Evolutionary conservation across 1,140 invertebrate genomes (phyloP).

Genomic region (Aphelenchoides avenae): DNA sequence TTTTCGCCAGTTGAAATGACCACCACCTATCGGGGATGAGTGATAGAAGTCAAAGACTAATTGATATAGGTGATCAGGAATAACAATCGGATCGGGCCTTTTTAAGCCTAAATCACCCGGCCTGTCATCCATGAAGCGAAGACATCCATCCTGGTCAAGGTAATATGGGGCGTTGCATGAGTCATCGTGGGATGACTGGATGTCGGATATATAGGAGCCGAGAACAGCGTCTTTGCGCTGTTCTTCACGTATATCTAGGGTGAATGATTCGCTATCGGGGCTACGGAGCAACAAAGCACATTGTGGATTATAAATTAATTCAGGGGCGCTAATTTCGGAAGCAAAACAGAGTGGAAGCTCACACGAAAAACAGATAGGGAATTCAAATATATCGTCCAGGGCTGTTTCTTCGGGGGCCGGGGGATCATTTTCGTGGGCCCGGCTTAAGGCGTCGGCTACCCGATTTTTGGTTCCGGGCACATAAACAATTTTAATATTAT

Average conservation of each 20-base stretch:
- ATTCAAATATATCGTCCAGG: slow-evolving; percentile 13
- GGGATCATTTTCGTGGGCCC: neutral
- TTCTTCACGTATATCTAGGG: neutral
- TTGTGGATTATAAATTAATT: neutral
- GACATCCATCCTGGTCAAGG: too few species aligned
- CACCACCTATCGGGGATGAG: slow-evolving; percentile 15
- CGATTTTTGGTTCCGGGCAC: slow-evolving; percentile 3
- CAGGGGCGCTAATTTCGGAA: neutral
- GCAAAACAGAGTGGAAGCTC: too few species aligned
- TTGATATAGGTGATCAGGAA: too few species aligned
- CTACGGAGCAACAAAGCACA: neutral
- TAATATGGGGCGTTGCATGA: too few species aligned
- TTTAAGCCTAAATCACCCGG: too few species aligned
- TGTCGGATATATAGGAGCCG: too few species aligned
- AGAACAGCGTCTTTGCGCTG: slow-evolving; percentile 3
- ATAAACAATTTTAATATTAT: slow-evolving; percentile 13
- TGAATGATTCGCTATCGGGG: neutral
- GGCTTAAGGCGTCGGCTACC: neutral
- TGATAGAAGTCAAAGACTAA: too few species aligned
- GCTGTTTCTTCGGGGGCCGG: neutral
- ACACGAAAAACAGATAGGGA: too few species aligned
- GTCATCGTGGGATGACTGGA: too few species aligned
- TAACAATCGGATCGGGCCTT: too few species aligned
- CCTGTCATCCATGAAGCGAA: too few species aligned
- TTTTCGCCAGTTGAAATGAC: slow-evolving; percentile 11